Evolutionary conservation across 2,797 vertebrate genomes (phyloP).

Genomic region (Sus cebifrons): DNA sequence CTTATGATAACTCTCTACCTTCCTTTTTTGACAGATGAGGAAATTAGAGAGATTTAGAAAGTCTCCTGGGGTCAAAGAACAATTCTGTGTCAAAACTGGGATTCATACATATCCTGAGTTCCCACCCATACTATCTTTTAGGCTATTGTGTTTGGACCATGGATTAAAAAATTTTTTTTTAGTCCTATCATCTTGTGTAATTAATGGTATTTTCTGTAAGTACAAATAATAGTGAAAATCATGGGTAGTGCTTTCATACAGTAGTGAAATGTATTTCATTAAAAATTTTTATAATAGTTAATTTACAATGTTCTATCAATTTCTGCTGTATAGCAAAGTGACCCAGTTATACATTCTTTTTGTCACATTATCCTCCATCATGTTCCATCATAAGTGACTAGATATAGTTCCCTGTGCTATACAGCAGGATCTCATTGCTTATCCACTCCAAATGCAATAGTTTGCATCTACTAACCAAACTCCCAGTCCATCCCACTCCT

Average conservation of each 20-base stretch:
- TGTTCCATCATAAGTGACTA: too few species aligned
- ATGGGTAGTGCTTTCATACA: not conserved
- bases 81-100: not conserved
- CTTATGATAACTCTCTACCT: not conserved
- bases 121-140: not conserved
- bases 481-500: too few species aligned
- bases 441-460: too few species aligned
- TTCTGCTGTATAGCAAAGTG: too few species aligned
- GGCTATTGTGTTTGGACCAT: not conserved
- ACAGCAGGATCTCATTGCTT: too few species aligned
- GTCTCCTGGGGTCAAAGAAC: not conserved
- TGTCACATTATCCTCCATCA: too few species aligned
- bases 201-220: not conserved
- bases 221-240: not conserved
- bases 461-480: too few species aligned
- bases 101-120: not conserved
- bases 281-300: too few species aligned
- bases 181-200: not conserved
- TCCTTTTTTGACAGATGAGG: constrained; percentile 10
- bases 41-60: not conserved
- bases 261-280: not conserved
- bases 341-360: too few species aligned
- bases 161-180: not conserved
- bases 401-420: too few species aligned
- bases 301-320: too few species aligned